phyloP scores from a whole-genome alignment of 1,140 invertebrate species.

The Dreissena polymorpha region DNA sequence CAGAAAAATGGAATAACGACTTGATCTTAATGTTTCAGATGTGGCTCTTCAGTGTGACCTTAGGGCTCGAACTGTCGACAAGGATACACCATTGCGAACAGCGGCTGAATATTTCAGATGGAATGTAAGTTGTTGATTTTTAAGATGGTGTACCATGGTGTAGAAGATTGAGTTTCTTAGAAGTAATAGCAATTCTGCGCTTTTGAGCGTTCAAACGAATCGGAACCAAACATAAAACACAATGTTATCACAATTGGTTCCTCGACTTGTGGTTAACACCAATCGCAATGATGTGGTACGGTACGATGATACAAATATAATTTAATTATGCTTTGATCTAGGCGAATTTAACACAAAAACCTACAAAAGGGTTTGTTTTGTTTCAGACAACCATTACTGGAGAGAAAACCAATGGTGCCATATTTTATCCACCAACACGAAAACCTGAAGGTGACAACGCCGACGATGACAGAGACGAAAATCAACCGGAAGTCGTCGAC shows the following conservation, averaged over 20 bases:
- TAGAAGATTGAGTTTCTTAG: no score
- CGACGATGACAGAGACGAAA: neutral
- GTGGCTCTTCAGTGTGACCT: slow-evolving; percentile 21
- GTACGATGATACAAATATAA: no score
- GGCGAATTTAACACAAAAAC: no score
- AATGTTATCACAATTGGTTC: neutral
- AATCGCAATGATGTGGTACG: neutral
- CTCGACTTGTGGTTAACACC: neutral
- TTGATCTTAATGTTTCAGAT: slow-evolving; percentile 9
- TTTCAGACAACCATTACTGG: no score
- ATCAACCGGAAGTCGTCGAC: neutral
- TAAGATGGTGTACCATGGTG: no score
- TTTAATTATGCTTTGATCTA: no score
- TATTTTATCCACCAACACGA: no score
- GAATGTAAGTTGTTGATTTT: slow-evolving; percentile 20
- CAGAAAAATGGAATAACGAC: no score
- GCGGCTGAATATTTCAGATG: slow-evolving; percentile 41
- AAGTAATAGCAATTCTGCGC: no score
- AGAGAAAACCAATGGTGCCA: no score
- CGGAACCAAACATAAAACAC: neutral
- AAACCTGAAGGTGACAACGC: neutral
- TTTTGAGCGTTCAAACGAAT: no score
- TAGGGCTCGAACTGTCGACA: neutral
- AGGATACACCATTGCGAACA: neutral
- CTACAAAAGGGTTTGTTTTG: no score